phyloP scores from a whole-genome alignment of 2,113 vertebrate species.

The Noctilio leporinus region DNA sequence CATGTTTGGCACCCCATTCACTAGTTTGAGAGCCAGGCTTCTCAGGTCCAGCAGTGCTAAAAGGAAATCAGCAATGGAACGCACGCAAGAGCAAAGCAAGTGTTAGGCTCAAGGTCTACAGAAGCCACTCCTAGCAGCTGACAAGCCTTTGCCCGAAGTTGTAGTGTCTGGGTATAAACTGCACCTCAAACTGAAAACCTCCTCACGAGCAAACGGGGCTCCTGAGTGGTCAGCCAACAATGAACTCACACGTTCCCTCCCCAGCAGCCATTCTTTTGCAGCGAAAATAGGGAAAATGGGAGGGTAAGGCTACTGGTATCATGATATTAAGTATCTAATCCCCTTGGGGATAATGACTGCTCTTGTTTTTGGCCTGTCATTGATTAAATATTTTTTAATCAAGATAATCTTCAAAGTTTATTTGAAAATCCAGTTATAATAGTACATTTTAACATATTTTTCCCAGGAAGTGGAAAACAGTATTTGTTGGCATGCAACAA shows the following conservation, averaged over 20 bases:
- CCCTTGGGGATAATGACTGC: background rate
- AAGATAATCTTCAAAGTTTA: background rate
- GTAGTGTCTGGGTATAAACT: background rate
- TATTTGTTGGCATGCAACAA: background rate
- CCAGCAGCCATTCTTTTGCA: background rate
- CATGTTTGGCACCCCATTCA: background rate
- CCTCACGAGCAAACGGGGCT: background rate
- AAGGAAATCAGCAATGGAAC: constrained; percentile 26
- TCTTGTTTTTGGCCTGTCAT: background rate
- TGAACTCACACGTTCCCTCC: background rate
- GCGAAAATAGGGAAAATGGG: background rate
- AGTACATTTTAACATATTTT: background rate
- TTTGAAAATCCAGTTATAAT: background rate
- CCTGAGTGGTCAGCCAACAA: background rate
- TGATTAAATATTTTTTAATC: background rate
- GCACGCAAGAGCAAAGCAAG: background rate
- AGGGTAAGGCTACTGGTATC: background rate
- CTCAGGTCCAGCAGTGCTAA: background rate
- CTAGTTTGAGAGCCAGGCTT: background rate
- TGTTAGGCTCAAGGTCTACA: constrained; percentile 31
- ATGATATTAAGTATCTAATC: background rate
- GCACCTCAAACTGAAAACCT: background rate
- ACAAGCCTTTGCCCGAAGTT: background rate
- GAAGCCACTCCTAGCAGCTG: background rate
- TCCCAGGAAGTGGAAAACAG: background rate